Percentiles rank a stretch among this genome's conserved stretches.
These are phyloP conservation scores for Calameuta idolon DNA, from an alignment of 2,888 invertebrate species.

Conservation along the genomic window DNA sequence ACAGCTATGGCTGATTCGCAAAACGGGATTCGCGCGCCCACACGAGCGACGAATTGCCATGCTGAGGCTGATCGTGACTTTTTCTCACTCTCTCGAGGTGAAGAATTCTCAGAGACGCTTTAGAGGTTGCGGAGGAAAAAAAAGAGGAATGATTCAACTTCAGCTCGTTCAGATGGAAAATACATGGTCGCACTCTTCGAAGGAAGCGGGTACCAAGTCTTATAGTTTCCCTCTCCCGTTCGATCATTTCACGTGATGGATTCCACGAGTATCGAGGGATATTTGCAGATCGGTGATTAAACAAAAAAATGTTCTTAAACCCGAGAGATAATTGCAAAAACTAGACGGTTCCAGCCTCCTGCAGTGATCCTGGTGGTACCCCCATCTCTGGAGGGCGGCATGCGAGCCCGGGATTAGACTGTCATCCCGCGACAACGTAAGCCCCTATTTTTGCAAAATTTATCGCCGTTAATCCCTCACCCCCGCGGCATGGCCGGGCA, in stretches of 20 bases:
- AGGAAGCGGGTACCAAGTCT: neutral
- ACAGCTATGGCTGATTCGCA: neutral
- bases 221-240: neutral
- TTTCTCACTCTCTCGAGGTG: neutral
- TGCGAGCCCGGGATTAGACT: slow-evolving; percentile 63
- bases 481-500: slow-evolving; percentile 41
- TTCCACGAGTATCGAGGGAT: slow-evolving; percentile 28
- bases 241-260: neutral
- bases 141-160: too few relatives aligned
- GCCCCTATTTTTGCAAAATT: slow-evolving; percentile 68
- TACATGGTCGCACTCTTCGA: neutral
- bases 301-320: slow-evolving; percentile 17
- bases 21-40: neutral
- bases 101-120: neutral
- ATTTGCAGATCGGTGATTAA: slow-evolving; percentile 15
- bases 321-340: slow-evolving; percentile 60
- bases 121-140: too few relatives aligned
- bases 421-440: slow-evolving; percentile 65
- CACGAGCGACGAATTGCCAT: neutral
- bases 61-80: neutral
- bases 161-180: too few relatives aligned
- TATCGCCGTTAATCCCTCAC: slow-evolving; percentile 67
- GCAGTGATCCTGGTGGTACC: slow-evolving; percentile 41
- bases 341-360: slow-evolving; percentile 33
- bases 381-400: slow-evolving; percentile 39